Conservation (phyloP, 2,113 vertebrate species). For the Rhinogobius similis region DNA sequence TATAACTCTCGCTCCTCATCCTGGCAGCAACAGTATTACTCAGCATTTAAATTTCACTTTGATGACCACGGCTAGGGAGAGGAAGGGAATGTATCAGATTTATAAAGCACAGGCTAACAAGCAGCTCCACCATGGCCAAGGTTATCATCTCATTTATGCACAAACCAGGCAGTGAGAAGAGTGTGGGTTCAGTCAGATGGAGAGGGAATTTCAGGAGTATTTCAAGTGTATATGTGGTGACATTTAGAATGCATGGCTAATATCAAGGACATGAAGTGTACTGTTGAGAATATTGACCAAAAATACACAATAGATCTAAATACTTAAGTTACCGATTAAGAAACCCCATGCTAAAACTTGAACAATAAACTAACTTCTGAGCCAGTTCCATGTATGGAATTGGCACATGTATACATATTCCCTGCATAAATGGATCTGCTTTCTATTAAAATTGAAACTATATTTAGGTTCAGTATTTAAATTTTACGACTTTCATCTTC, state of each 20-base stretch:
- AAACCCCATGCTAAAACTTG: background rate
- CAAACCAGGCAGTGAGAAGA: background rate
- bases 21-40: slow-evolving; percentile 53
- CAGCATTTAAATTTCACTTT: slow-evolving; percentile 53
- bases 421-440: no score
- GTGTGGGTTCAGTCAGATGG: background rate
- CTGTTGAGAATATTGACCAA: background rate
- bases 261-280: background rate
- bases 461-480: no score
- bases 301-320: background rate
- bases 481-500: no score
- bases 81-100: slow-evolving; percentile 9
- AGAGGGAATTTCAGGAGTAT: background rate
- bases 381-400: background rate
- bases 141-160: slow-evolving; percentile 8
- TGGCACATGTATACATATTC: no score
- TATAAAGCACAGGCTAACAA: slow-evolving; percentile 4
- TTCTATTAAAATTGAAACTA: no score
- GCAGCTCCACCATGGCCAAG: background rate
- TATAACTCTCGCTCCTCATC: slow-evolving; percentile 56
- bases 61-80: slow-evolving; percentile 10
- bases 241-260: background rate
- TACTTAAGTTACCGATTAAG: background rate
- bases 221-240: background rate
- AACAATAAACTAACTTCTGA: background rate